Evolutionary conservation across 35 echinoderm and acorn worm genomes (phyloP).

Genomic region (Apostichopus californicus): DNA sequence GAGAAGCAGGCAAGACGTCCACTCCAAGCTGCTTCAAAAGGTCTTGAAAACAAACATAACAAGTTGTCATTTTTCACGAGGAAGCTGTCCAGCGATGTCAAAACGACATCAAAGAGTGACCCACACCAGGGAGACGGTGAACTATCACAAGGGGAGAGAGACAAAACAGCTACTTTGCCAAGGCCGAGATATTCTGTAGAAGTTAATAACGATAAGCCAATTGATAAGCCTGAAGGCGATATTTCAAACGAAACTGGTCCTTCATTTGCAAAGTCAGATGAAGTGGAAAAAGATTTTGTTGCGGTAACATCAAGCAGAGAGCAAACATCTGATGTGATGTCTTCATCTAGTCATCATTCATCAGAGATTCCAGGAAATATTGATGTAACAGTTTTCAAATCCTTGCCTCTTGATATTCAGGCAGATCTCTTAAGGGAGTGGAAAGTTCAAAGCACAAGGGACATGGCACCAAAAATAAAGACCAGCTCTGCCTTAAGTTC

Average conservation of each 20-base stretch:
- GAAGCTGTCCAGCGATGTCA: not conserved
- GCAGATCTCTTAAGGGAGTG: conserved; percentile 73
- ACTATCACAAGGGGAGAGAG: not conserved
- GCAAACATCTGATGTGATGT: not conserved
- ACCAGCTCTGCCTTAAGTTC: not conserved
- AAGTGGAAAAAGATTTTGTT: not conserved
- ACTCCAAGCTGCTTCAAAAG: not conserved
- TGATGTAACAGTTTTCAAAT: conserved; percentile 56
- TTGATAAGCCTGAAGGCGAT: not conserved
- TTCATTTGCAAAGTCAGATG: not conserved
- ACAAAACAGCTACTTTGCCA: not conserved
- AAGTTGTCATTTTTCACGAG: not conserved
- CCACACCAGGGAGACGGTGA: not conserved
- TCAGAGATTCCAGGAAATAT: conserved; percentile 51
- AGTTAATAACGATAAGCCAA: not conserved
- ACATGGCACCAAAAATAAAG: not conserved
- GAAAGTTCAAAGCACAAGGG: not conserved
- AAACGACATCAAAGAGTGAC: not conserved
- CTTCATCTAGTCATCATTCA: not conserved
- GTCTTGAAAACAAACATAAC: not conserved
- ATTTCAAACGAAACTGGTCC: not conserved
- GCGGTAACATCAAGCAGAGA: not conserved
- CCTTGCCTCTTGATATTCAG: conserved; percentile 65
- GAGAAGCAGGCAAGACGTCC: not conserved
- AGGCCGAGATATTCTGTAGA: not conserved